Base-by-base conservation (phyloP, 2,888 invertebrate genomes). In the Congeria kusceri region DNA sequence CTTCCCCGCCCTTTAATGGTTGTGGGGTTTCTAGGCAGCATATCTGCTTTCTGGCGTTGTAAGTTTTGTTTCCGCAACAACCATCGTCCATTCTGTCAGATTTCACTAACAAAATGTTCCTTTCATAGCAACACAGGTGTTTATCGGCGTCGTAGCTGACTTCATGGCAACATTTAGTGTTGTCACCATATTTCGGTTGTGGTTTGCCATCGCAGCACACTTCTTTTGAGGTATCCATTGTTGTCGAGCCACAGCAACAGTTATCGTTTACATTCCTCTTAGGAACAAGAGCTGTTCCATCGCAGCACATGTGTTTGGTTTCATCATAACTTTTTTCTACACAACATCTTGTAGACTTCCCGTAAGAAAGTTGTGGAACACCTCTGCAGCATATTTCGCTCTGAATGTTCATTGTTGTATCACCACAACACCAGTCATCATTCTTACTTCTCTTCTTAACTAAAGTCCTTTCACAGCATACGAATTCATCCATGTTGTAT, bases 221-320 rank as follows among this genome's bases (percentile, higher is more conserved):
- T 69, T 77, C 76, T 20, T 68, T 65, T 32, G 65, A 69, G 0
- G 76, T 77, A 53, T 80, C 73, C 65, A 80, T 62, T 27, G 80
- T 76, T 28, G 76, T 77, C 39, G 76, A 62, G 5, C 80, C 80
- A 62, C 80, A 80, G 44, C 80, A 80, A 44, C 80, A 80, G 56
- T 79, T 80, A 59, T 80, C 80, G 29, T 80, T 57, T 28, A 28
- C 62, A 44, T 75, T 63, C 46, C 71, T 49, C 49, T 79, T 79
- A 11, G 56, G 70, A 4, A 64, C 69, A 4, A 76, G 58, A 13
- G 27, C 59, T 1, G 29, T 28, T 9, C 79, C 79, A 57, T 73
- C 76, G 61, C 80, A 80, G 46, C 80, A 80, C 47, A 80, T 76
- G 58, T 61, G 69, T 32, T 64, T 49, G 29, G 59, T 56, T 9